phyloP scores from a whole-genome alignment of 2,888 invertebrate species.

The Rhogogaster chlorosoma region DNA sequence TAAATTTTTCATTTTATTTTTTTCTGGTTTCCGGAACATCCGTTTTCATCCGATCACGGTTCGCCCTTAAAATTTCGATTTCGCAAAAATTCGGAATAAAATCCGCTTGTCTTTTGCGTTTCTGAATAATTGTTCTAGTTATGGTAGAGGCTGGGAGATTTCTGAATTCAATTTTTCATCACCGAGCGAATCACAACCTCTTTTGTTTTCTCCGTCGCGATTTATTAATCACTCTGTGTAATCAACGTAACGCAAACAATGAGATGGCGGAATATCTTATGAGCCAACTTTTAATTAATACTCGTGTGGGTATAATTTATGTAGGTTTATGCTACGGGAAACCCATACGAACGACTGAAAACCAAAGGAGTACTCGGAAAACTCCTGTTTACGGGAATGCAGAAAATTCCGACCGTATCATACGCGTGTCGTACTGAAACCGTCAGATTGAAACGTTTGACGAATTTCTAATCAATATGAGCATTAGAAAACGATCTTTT shows the following conservation, averaged over 20 bases:
- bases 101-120: not conserved
- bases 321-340: not conserved
- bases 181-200: not conserved
- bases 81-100: not conserved
- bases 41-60: not conserved
- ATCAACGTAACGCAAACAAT: constrained; percentile 19
- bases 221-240: constrained; percentile 14
- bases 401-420: not conserved
- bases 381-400: not conserved
- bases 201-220: not conserved
- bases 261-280: constrained; percentile 27
- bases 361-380: not conserved
- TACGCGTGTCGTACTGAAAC: not conserved
- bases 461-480: no score
- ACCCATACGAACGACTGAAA: not conserved
- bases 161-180: not conserved
- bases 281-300: constrained; percentile 14
- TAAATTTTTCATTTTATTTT: not conserved
- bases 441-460: not conserved
- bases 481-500: no score
- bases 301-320: not conserved
- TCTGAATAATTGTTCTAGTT: no score
- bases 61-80: not conserved
- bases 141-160: not conserved
- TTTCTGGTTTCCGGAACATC: no score